A percentile compares a stretch with the other conserved stretches of the same genome.
phyloP scores from a whole-genome alignment of 2,888 invertebrate genomes.

The Himalopsyche kuldschensis region DNA sequence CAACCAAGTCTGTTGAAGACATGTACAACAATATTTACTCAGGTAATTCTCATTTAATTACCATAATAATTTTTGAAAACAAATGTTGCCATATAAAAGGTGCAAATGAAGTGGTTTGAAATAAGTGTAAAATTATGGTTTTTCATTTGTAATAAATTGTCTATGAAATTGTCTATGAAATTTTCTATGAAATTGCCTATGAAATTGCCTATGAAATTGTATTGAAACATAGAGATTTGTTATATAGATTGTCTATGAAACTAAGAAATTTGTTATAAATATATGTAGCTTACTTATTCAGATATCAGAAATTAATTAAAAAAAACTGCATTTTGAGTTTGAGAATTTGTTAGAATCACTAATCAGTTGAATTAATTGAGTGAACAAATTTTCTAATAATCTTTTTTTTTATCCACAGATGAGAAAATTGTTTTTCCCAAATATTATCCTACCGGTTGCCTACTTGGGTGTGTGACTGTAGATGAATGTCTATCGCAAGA shows the following conservation, averaged over 20 bases:
- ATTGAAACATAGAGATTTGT: too few species aligned
- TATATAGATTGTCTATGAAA: too few species aligned
- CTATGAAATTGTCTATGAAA: too few species aligned
- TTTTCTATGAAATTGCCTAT: too few species aligned
- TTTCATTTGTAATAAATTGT: not conserved
- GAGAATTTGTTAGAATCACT: too few species aligned
- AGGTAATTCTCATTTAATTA: constrained; percentile 50
- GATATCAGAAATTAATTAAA: too few species aligned
- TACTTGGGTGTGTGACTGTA: constrained; percentile 87
- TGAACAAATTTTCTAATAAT: too few species aligned
- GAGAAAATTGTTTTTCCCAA: constrained; percentile 74
- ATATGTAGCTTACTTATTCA: too few species aligned
- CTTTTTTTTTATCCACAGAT: constrained; percentile 49
- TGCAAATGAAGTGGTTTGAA: not conserved
- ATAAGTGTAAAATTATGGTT: not conserved
- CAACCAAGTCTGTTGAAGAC: constrained; percentile 69
- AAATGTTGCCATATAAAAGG: not conserved
- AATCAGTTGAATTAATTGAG: too few species aligned
- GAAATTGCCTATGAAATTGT: too few species aligned
- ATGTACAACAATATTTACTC: constrained; percentile 68
- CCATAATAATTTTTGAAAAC: not conserved
- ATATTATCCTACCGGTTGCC: constrained; percentile 82
- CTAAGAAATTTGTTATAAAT: too few species aligned
- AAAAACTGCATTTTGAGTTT: too few species aligned
- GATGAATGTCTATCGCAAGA: constrained; percentile 86